Base-by-base conservation (phyloP, 2,113 vertebrate genomes). In the Etheostoma spectabile region DNA sequence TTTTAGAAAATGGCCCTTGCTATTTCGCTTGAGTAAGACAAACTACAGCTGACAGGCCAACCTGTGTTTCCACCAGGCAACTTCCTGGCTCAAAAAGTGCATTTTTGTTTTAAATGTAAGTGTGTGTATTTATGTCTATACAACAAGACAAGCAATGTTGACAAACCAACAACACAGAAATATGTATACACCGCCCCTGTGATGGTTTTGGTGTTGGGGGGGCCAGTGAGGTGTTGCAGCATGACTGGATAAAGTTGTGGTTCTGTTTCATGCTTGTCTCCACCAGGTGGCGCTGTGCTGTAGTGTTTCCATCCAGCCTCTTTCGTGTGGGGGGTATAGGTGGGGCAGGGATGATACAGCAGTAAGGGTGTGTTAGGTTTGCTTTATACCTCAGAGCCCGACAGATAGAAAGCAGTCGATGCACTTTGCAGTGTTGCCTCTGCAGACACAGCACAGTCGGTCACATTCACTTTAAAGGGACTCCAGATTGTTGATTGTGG, bases 231-330 rank as follows among this genome's bases (percentile, higher is more conserved):
- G 13, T 46, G 30, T 59, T 21, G 15, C 2, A 22, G 30, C 48
- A 5, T 62, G 66, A 21, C 15, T 15, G 35, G 24, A 24, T 46
- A 15, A 42, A 35, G 35, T 14, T 48, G 53, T 22, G 56, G 48
- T 14, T 91, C 91, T 88, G 77, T 21, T 91, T 61, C 59, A 6
- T 3, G 11, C 1, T 22, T 66, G 46, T 30, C 6, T 80, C 92
- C 92, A 93, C 86, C 80, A 81, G 92, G 92, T 84, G 89, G 85
- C 82, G 80, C 89, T 92, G 88, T 85, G 88, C 64, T 78, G 90
- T 88, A 93, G 92, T 91, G 81, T 91, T 92, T 91, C 48, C 70
- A 77, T 91, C 48, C 70, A 77, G 69, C 75, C 73, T 64, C 80
- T 80, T 49, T 80, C 53, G 74, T 80, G 71, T 64, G 82, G 90